Evolutionary conservation across 2,797 vertebrate genomes (phyloP).

Genomic region (Mus minutoides): DNA sequence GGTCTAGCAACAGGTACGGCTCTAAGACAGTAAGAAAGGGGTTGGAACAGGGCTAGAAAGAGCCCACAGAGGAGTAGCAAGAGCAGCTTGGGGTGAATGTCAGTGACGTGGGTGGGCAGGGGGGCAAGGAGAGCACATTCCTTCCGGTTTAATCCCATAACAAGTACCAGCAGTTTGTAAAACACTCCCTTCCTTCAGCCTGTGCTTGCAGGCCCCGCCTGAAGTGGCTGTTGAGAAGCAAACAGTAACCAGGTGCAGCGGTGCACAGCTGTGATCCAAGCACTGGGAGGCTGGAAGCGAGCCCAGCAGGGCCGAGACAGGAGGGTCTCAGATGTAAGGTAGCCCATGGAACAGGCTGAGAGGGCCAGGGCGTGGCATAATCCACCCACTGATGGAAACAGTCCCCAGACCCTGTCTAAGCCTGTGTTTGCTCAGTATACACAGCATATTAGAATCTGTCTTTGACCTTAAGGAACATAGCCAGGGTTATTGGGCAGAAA

Average conservation of each 20-base stretch:
- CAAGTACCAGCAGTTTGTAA: not conserved
- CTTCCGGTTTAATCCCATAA: not conserved
- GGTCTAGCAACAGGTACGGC: not conserved
- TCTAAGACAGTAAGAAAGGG: not conserved
- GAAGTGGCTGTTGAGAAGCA: not conserved
- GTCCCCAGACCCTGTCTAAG: not conserved
- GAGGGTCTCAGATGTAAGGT: not conserved
- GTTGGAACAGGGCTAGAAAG: not conserved
- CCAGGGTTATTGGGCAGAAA: not conserved
- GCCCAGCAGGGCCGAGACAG: not conserved
- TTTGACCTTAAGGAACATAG: constrained; percentile 30
- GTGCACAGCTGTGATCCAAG: no score
- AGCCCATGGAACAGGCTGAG: not conserved
- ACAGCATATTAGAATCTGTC: not conserved
- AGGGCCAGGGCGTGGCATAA: not conserved
- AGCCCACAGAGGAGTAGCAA: not conserved
- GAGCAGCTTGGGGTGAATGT: not conserved
- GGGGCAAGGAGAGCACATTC: not conserved
- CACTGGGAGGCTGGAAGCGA: not conserved
- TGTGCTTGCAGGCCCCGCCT: not conserved
- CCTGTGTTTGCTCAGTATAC: not conserved
- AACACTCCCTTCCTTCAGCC: not conserved
- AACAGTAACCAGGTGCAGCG: not conserved
- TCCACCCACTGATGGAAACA: not conserved
- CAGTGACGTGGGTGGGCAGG: not conserved